Base-by-base conservation (phyloP, 2,113 vertebrate species). In the Microtus ochrogaster region DNA sequence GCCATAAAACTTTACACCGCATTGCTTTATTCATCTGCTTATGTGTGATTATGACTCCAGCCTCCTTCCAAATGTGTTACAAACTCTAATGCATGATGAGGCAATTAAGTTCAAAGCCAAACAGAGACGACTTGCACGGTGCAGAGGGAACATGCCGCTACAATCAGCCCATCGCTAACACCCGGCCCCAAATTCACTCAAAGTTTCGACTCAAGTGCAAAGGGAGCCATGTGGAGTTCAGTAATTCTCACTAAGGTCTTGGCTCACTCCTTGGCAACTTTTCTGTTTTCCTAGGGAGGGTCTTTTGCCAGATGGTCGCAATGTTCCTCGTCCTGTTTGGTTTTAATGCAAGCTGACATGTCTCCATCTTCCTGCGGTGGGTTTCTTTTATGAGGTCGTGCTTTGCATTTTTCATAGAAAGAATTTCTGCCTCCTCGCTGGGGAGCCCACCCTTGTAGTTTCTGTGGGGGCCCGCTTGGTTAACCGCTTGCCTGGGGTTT, bases 401-500 rank as follows among this genome's bases (percentile, higher is more conserved):
- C 96, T 98, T 97, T 98, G 95, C 92, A 66, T 98, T 96, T 89
- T 98, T 97, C 98, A 88, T 95, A 91, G 98, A 98, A 98, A 97
- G 98, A 98, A 97, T 55, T 49, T 96, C 55, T 90, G 44, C 72
- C 11, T 85, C 90, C 92, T 72, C 44, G n/a, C 30, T 0, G 24
- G 86, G 87, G 39, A 98, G 98, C 98, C 99, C 98, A 98, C 98
- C 98, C 97, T 97, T 98, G 97, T 12, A 95, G 94, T 97, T 96
- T 98, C 98, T 98, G 98, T 98, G 98, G 98, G 97, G 98, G 98
- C 97, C 97, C 72, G 76, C 0, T 97, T 97, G 98, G 98, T 99
- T 99, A 98, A 99, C 98, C 99, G 95, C 98, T 98, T 0, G 1
- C 96, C 97, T 97, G 91, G 97, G 89, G 92, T 96, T 90, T 0